A percentile compares a stretch with the other conserved stretches of the same genome.
These are phyloP conservation scores for Pantherophis vulpinus DNA, from an alignment of 2,797 vertebrate species.

Conservation along the genomic window DNA sequence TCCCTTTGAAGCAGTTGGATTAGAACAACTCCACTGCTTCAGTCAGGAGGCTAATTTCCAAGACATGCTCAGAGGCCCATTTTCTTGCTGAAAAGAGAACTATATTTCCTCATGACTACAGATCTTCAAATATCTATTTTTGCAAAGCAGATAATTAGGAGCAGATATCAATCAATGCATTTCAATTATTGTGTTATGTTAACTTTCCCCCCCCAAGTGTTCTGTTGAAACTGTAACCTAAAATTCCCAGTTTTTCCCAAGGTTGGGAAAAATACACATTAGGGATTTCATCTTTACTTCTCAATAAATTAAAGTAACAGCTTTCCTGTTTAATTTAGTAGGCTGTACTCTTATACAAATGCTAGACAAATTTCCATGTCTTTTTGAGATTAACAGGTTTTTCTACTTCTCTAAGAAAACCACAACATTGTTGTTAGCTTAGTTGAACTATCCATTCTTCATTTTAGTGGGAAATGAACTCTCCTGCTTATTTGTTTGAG, in stretches of 20 bases:
- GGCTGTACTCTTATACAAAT: neutral
- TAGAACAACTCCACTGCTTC: neutral
- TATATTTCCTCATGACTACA: neutral
- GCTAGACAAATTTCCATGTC: neutral
- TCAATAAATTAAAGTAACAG: neutral
- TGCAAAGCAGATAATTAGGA: neutral
- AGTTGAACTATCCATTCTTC: neutral
- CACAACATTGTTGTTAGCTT: neutral
- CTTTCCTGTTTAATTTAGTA: neutral
- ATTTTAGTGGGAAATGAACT: neutral
- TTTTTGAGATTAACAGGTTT: neutral
- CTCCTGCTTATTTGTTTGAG: neutral
- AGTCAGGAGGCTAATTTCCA: neutral
- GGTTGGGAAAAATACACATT: neutral
- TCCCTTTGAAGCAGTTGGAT: neutral
- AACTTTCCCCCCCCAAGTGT: neutral
- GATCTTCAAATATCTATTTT: neutral
- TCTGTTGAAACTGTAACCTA: neutral
- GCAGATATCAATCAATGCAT: neutral
- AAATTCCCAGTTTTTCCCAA: neutral
- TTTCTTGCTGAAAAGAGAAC: neutral
- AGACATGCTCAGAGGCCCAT: neutral
- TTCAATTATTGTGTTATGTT: neutral
- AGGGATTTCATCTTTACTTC: neutral
- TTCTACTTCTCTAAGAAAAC: neutral